Evolutionary conservation across 2,797 vertebrate genomes (phyloP).

Genomic region (Malurus splendens): DNA sequence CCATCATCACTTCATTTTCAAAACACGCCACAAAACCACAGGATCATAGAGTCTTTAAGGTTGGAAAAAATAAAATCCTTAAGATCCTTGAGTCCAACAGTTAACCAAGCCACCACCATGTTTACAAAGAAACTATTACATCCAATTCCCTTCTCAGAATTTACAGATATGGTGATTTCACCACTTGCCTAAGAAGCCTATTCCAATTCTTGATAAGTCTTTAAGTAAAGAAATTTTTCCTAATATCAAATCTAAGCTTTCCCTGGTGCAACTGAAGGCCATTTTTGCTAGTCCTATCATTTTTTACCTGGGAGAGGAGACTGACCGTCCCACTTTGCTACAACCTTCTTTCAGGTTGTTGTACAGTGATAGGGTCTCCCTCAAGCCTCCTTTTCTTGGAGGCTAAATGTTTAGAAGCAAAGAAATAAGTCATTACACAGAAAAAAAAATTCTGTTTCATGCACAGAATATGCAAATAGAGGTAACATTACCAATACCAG

Average conservation of each 20-base stretch:
- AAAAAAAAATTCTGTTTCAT: background rate
- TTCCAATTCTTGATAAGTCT: background rate
- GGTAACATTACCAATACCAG: background rate
- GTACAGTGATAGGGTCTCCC: too few relatives aligned
- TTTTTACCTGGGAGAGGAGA: background rate
- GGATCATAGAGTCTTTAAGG: background rate
- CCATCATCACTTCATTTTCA: background rate
- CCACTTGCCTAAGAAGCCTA: background rate
- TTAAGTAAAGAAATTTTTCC: background rate
- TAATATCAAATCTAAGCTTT: background rate
- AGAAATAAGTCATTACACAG: background rate
- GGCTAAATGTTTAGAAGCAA: background rate
- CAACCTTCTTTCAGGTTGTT: background rate
- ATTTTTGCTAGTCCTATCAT: background rate
- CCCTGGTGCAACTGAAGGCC: fast-evolving
- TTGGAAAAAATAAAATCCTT: background rate
- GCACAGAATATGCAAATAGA: background rate
- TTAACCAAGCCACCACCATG: fast-evolving
- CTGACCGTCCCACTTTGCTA: fast-evolving
- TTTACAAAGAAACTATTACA: background rate
- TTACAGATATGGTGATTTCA: background rate
- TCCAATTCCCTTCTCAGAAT: background rate
- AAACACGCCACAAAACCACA: background rate
- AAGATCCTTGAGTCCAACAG: background rate
- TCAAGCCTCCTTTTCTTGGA: fast-evolving